Conservation (phyloP, 2,113 vertebrate genomes). For the Macroglossus sobrinus region DNA sequence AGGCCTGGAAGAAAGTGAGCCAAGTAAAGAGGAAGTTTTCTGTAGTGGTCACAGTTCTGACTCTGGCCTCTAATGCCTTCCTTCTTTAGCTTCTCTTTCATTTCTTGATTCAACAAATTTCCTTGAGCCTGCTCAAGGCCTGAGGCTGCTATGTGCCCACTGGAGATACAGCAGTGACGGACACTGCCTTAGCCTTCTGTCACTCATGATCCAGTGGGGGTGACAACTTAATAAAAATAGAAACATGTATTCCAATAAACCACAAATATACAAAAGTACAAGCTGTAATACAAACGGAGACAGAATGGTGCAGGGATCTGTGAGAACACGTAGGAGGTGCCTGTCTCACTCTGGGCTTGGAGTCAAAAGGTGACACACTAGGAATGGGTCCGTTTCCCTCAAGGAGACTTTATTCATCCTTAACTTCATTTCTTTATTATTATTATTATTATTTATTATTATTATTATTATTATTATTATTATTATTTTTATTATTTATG, state of each 20-base stretch:
- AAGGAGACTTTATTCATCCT: not conserved
- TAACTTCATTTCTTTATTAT: not conserved
- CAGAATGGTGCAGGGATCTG: fast-evolving
- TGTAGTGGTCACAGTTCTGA: not conserved
- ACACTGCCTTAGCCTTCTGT: not conserved
- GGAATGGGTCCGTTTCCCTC: not conserved
- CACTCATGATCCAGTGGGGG: not conserved
- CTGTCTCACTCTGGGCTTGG: not conserved
- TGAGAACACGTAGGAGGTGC: fast-evolving
- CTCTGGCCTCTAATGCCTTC: not conserved
- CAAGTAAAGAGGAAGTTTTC: not conserved
- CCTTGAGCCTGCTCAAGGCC: not conserved
- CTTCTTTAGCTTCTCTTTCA: not conserved
- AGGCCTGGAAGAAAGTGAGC: not conserved
- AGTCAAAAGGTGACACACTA: not conserved
- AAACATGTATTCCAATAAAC: not conserved
- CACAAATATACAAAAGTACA: not conserved
- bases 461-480: not conserved
- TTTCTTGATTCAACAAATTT: not conserved
- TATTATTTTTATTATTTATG: too few relatives aligned
- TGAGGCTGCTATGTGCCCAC: not conserved
- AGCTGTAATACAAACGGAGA: not conserved
- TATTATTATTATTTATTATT: not conserved
- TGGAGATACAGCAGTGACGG: not conserved
- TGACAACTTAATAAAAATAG: not conserved